Conservation (phyloP, 1,140 invertebrate species). For the Andrena cerasifolii region DNA sequence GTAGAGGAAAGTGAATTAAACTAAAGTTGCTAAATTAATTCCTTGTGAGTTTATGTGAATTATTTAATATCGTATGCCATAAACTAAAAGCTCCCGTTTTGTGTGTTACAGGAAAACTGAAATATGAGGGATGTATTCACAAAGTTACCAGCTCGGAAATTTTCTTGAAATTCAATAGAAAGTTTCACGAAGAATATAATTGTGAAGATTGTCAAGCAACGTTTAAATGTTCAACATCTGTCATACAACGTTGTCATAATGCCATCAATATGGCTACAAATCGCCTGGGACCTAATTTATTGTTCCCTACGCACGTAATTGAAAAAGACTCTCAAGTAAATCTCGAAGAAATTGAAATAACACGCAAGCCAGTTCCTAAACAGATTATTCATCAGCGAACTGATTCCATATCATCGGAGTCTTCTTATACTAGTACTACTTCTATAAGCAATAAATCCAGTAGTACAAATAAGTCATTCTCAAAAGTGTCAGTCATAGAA, state of each 20-base stretch:
- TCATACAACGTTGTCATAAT: constrained; percentile 86
- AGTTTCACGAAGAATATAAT: constrained; percentile 87
- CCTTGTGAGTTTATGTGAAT: too few species aligned
- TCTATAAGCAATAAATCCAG: constrained; percentile 36
- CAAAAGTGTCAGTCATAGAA: constrained; percentile 61
- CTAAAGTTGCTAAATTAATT: too few species aligned
- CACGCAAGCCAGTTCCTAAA: constrained; percentile 37
- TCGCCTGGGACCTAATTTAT: constrained; percentile 84
- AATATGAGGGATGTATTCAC: constrained; percentile 92
- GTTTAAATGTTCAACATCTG: constrained; percentile 84
- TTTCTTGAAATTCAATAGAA: constrained; percentile 87
- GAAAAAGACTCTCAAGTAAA: constrained; percentile 72
- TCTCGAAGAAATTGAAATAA: constrained; percentile 67
- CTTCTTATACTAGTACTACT: constrained; percentile 41
- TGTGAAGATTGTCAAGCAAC: constrained; percentile 86
- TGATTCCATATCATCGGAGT: constrained; percentile 57
- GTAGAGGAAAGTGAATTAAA: too few species aligned
- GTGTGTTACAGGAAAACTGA: constrained; percentile 65
- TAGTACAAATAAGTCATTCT: constrained; percentile 32
- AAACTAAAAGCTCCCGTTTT: not conserved
- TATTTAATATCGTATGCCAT: constrained; percentile 20
- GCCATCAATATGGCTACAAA: constrained; percentile 84
- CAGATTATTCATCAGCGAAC: constrained; percentile 31
- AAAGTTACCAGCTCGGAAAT: constrained; percentile 86
- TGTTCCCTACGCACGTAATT: constrained; percentile 85